phyloP scores from a whole-genome alignment of 2,797 vertebrate genomes.

The Carapus acus region DNA sequence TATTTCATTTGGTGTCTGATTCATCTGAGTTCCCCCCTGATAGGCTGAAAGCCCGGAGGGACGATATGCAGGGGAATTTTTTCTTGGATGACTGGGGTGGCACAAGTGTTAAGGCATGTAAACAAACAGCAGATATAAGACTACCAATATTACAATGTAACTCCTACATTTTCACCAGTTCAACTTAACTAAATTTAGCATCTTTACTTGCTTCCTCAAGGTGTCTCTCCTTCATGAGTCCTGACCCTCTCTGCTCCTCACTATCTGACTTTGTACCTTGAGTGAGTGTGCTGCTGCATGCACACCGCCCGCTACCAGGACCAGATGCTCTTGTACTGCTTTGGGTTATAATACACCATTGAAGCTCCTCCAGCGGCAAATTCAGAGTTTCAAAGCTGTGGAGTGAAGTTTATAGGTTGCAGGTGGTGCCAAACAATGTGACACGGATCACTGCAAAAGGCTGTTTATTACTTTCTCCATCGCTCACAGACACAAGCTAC shows the following conservation, averaged over 20 bases:
- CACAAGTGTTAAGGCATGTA: neutral
- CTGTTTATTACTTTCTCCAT: slow-evolving; percentile 52
- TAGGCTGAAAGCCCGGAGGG: no score
- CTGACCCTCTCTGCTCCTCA: slow-evolving; percentile 13
- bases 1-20: no score
- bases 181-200: slow-evolving; percentile 13
- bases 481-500: slow-evolving; percentile 16
- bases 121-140: neutral
- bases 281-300: slow-evolving; percentile 28
- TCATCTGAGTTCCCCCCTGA: no score
- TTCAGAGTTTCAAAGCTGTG: slow-evolving; percentile 43
- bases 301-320: slow-evolving; percentile 11
- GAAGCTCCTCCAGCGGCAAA: slow-evolving; percentile 41
- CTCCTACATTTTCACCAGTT: no score
- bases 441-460: slow-evolving; percentile 39
- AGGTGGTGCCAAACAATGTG: slow-evolving; percentile 57
- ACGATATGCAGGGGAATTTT: no score
- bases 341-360: slow-evolving; percentile 33
- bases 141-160: no score
- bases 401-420: slow-evolving; percentile 49
- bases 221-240: no score
- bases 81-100: no score
- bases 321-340: slow-evolving; percentile 54
- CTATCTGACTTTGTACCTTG: slow-evolving; percentile 28
- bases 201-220: slow-evolving; percentile 33